Conservation (phyloP, 2,888 invertebrate genomes). For the Chymomyza procnemis region DNA sequence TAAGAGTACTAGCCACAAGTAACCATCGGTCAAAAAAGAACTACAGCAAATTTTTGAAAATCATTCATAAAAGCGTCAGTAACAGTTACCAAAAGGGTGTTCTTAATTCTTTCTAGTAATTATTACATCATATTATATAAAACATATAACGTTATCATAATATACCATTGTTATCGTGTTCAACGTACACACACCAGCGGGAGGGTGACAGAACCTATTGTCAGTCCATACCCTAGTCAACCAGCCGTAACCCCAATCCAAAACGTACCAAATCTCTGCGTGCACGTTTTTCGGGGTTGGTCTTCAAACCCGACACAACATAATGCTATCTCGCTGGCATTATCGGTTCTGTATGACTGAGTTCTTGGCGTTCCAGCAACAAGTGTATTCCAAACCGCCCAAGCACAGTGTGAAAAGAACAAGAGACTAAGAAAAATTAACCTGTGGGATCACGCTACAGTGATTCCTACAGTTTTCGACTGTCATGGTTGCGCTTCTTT, state of each 20-base stretch:
- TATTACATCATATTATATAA: not conserved
- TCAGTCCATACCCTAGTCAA: not conserved
- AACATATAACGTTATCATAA: not conserved
- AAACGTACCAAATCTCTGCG: not conserved
- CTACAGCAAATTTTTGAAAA: no score
- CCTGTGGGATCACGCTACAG: not conserved
- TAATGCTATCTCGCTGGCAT: not conserved
- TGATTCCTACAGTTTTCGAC: not conserved
- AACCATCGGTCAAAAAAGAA: no score
- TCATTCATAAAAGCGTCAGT: not conserved
- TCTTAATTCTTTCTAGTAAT: slow-evolving; percentile 31
- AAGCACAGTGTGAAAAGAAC: not conserved
- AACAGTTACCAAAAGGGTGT: slow-evolving; percentile 18
- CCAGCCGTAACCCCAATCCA: slow-evolving; percentile 1
- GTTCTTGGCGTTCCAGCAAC: not conserved
- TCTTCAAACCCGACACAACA: not conserved
- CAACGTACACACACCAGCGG: not conserved
- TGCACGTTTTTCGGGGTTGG: not conserved
- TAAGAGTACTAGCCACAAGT: no score
- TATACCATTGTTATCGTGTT: not conserved
- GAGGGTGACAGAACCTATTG: not conserved
- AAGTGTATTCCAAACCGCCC: not conserved
- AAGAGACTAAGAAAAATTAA: not conserved
- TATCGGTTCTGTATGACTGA: not conserved
- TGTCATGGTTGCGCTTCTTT: not conserved